A percentile compares a stretch with the other conserved stretches of the same genome.
These are phyloP conservation scores for Neuroterus valhalla DNA, from an alignment of 1,140 invertebrate species.

Conservation along the genomic window DNA sequence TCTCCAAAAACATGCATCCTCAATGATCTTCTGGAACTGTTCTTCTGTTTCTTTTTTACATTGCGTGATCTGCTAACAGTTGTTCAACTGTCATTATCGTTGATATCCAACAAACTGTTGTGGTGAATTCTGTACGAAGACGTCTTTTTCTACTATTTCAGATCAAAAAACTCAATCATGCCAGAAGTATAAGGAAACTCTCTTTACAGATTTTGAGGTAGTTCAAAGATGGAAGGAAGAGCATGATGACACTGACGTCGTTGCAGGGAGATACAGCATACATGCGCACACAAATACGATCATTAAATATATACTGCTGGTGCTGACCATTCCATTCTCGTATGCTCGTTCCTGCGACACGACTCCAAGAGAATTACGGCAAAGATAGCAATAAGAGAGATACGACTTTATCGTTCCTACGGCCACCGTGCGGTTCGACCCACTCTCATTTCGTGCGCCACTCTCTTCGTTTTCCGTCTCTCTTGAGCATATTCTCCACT, in stretches of 20 bases:
- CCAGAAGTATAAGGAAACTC: too few relatives aligned
- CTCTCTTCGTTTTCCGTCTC: slow-evolving; percentile 37
- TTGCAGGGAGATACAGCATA: slow-evolving; percentile 61
- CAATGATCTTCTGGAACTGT: too few relatives aligned
- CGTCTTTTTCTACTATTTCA: too few relatives aligned
- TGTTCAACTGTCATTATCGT: too few relatives aligned
- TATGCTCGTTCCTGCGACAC: slow-evolving; percentile 60
- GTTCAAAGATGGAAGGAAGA: slow-evolving; percentile 29
- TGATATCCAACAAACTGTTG: too few relatives aligned
- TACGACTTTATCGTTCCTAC: slow-evolving; percentile 63
- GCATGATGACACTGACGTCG: slow-evolving; percentile 54
- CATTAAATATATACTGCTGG: slow-evolving; percentile 68
- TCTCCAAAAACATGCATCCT: too few relatives aligned
- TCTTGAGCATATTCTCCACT: slow-evolving; percentile 31
- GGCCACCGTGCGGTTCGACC: slow-evolving; percentile 48
- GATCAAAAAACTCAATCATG: too few relatives aligned
- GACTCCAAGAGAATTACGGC: slow-evolving; percentile 67
- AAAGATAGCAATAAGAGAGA: slow-evolving; percentile 68
- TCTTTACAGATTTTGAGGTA: not conserved
- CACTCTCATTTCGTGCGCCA: slow-evolving; percentile 34
- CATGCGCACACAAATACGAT: slow-evolving; percentile 63
- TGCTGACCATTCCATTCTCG: slow-evolving; percentile 66
- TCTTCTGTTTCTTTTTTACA: too few relatives aligned
- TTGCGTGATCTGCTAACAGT: too few relatives aligned
- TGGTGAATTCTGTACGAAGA: too few relatives aligned